Evolutionary conservation across 2,888 invertebrate species (phyloP).

Genomic region (Trimorus sp.): DNA sequence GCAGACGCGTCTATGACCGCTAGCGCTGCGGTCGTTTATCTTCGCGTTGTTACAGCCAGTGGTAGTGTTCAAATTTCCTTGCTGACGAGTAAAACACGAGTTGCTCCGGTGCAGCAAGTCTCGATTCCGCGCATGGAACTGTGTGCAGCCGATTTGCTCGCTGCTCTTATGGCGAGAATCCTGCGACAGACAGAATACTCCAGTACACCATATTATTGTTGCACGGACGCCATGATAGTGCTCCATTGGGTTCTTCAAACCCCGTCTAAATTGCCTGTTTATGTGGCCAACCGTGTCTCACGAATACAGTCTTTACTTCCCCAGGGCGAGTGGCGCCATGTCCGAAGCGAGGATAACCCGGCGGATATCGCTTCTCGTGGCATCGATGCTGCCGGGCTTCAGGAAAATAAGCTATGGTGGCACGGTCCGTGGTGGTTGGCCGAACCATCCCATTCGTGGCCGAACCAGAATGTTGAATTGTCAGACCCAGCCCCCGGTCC

Average conservation of each 20-base stretch:
- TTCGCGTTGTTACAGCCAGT: background rate
- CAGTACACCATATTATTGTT: background rate
- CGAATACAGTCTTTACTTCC: background rate
- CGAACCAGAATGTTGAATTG: background rate
- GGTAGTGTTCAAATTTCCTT: background rate
- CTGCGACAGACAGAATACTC: background rate
- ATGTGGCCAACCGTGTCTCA: background rate
- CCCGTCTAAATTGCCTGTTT: background rate
- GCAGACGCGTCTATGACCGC: conserved; percentile 6
- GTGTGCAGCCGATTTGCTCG: conserved; percentile 6
- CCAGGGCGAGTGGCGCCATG: background rate
- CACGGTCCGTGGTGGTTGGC: background rate
- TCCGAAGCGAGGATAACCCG: conserved; percentile 3
- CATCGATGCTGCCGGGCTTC: background rate
- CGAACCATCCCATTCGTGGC: background rate
- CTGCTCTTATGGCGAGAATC: background rate
- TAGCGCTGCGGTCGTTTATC: background rate
- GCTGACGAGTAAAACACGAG: background rate
- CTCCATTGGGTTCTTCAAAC: background rate
- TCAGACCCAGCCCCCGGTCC: too few species aligned
- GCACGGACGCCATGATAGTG: conserved; percentile 3
- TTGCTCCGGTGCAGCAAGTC: background rate
- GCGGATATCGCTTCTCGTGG: conserved; percentile 4
- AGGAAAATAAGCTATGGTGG: background rate
- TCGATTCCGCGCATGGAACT: background rate